Conservation (phyloP, 2,113 vertebrate genomes). For the Hepsetus odoe region DNA sequence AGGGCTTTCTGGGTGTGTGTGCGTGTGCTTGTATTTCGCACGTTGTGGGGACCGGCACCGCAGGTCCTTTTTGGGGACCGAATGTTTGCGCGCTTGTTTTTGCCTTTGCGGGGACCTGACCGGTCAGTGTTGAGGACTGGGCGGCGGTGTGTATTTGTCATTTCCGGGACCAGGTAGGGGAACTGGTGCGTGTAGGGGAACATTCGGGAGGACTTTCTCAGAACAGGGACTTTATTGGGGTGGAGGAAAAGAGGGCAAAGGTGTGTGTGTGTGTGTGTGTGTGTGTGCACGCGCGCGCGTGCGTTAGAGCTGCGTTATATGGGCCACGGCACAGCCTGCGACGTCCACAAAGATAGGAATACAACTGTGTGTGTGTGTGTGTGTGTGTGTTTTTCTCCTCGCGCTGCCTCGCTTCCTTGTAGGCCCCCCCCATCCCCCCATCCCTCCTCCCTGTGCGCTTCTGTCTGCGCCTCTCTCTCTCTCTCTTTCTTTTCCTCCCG, state of each 20-base stretch:
- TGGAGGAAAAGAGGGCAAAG: no score
- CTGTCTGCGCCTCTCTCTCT: not conserved
- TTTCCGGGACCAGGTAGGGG: no score
- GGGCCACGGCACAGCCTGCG: no score
- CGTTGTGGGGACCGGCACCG: not conserved
- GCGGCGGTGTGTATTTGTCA: no score
- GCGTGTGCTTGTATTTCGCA: not conserved
- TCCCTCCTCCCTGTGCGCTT: not conserved
- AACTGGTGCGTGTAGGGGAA: no score
- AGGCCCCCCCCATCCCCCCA: not conserved
- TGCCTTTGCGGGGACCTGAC: not conserved
- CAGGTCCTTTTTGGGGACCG: not conserved
- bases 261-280: no score
- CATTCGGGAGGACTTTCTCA: no score
- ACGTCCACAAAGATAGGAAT: not conserved
- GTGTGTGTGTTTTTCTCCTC: not conserved
- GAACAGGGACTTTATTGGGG: no score
- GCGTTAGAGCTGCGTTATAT: no score
- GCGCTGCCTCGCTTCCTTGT: conserved; percentile 13
- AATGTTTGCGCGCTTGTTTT: not conserved
- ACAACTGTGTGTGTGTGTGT: not conserved
- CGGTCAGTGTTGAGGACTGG: no score
- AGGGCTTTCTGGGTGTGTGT: not conserved
- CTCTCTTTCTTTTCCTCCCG: conserved; percentile 13
- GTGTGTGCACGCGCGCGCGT: no score